Evolutionary conservation across 2,797 vertebrate species (phyloP).

Genomic region (Mormyrops attenuatus): DNA sequence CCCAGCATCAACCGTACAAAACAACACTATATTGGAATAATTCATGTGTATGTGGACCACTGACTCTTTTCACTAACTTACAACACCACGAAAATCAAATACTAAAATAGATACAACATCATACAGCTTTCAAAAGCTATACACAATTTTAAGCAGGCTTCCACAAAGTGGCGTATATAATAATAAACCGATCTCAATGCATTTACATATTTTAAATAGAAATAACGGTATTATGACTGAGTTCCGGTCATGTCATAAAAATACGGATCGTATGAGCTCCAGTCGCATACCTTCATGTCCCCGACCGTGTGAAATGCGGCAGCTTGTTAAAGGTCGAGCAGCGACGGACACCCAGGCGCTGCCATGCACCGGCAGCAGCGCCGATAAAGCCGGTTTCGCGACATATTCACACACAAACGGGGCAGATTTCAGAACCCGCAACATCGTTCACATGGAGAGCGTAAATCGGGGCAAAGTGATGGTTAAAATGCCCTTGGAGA

Average conservation of each 20-base stretch:
- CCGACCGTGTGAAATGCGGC: neutral
- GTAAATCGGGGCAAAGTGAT: neutral
- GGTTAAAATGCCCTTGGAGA: neutral
- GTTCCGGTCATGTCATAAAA: neutral
- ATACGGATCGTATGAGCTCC: neutral
- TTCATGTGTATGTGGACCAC: neutral
- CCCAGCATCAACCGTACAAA: neutral
- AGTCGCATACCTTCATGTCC: constrained; percentile 2
- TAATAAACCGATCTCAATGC: neutral
- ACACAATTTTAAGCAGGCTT: neutral
- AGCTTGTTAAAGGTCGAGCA: constrained; percentile 17
- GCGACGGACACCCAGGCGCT: constrained; percentile 16
- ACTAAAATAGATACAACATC: neutral
- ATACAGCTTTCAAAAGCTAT: neutral
- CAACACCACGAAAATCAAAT: neutral
- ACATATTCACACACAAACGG: constrained; percentile 42
- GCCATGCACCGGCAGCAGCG: constrained; percentile 18
- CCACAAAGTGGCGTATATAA: neutral
- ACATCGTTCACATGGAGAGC: constrained; percentile 36
- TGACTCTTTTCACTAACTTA: neutral
- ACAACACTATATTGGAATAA: neutral
- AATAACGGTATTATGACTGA: neutral
- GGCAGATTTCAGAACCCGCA: constrained; percentile 34
- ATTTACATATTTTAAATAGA: neutral
- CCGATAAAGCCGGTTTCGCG: constrained; percentile 17